Conservation (phyloP, 2,113 vertebrate genomes). For the Petroica traversi region DNA sequence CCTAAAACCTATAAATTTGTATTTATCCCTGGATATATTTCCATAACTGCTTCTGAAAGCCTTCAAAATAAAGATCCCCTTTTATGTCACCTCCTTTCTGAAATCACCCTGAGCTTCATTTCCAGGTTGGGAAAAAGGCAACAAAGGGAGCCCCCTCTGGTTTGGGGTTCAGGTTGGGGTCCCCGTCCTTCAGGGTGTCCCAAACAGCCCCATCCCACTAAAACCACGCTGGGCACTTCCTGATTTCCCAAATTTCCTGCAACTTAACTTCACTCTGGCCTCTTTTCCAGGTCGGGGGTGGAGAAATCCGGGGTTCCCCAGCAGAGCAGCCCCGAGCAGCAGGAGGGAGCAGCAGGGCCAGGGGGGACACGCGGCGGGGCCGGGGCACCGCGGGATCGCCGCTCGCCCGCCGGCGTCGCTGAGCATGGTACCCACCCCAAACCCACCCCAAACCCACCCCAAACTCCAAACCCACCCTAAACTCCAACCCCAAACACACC, state of each 20-base stretch:
- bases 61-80: too few relatives aligned
- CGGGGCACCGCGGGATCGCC: background rate
- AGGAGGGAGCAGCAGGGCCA: background rate
- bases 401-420: background rate
- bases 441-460: background rate
- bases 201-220: background rate
- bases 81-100: too few relatives aligned
- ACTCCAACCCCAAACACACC: background rate
- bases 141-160: too few relatives aligned
- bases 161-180: too few relatives aligned
- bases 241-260: background rate
- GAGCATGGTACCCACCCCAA: background rate
- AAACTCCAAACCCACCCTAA: background rate
- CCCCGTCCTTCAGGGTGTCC: background rate
- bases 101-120: too few relatives aligned
- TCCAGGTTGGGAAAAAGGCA: too few relatives aligned
- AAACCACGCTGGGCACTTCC: background rate
- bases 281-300: slow-evolving; percentile 72
- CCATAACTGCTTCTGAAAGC: too few relatives aligned
- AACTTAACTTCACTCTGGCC: background rate
- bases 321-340: background rate
- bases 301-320: slow-evolving; percentile 25
- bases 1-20: too few relatives aligned
- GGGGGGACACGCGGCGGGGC: fast-evolving
- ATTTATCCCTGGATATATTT: too few relatives aligned